Base-by-base conservation (phyloP, 2,888 invertebrate genomes). In the Digitonthophagus gazella region DNA sequence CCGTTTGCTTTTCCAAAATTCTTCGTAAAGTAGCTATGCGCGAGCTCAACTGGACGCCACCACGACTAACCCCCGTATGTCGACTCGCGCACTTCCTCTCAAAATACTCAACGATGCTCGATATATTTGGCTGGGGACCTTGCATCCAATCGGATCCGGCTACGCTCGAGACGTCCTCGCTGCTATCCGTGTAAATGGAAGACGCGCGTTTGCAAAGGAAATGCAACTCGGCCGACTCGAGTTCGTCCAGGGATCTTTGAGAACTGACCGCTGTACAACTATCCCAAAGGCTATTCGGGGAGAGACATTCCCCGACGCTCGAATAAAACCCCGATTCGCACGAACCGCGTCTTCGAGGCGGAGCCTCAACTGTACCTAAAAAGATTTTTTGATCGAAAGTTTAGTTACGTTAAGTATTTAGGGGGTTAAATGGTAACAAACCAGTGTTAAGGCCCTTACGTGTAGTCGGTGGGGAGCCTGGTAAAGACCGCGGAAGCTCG, bases 301-400 rank as follows among this genome's bases (percentile, higher is more conserved):
- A 82, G 15, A 83, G 70, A 69, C 83, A 83, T 74, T 83, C 83
- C 77, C 93, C 93, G 72, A 93, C 91, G 76, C 93, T 93, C 67
- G 93, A 93, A 86, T 93, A 95, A 80, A 95, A 95, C 15, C 95
- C 95, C 75, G 93, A 93, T 81, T 95, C 95, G 80, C 94, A 94
- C 15, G 94, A 95, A 68, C 93, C 95, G 61, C 94, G 87, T 15
- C 94, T 84, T 28, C 90, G 86, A n/a, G 90, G 82, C 15, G 72
- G 75, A 14, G 74, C 61, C n/a, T 61, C 61, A n/a, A 61, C 61
- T 5, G 76, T 71, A 55, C 74, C 73, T 3, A 74, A 58, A 15
- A 14, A 58, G n/a, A 44, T 8, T 8, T 8, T 54, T 54, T 54
- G 14, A 54, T 54, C 11, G 54, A 14, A 14, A 54, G 54, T 1